Evolutionary conservation across 2,888 invertebrate species (phyloP).

Genomic region (Mesorhabditis spiculigera): DNA sequence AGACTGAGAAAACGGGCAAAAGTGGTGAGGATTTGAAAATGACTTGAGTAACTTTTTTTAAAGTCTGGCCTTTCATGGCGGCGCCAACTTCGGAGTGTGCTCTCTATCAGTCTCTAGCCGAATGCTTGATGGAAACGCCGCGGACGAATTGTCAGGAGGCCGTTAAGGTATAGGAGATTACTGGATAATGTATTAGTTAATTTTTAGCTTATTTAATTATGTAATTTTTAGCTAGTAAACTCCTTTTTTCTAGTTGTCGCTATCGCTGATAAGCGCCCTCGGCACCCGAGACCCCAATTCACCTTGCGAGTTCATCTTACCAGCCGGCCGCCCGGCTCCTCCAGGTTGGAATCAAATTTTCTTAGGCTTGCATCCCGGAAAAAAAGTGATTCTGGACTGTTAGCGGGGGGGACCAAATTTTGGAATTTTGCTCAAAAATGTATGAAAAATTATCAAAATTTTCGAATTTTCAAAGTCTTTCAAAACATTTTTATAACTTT

Average conservation of each 20-base stretch:
- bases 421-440: too few species aligned
- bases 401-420: too few species aligned
- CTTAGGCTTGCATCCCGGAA: too few species aligned
- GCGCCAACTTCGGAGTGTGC: conserved; percentile 26
- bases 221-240: neutral
- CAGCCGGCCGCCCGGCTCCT: neutral
- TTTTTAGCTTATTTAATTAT: too few species aligned
- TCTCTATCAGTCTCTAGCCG: conserved; percentile 33
- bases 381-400: too few species aligned
- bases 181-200: too few species aligned
- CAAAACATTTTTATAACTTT: too few species aligned
- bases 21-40: neutral
- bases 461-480: too few species aligned
- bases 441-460: too few species aligned
- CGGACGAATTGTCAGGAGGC: conserved; percentile 26
- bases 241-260: neutral
- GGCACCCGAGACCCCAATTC: neutral
- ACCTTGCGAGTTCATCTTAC: neutral
- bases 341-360: conserved; percentile 6
- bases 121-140: conserved; percentile 31
- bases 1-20: neutral
- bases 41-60: neutral
- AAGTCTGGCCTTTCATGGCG: neutral
- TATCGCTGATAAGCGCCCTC: neutral
- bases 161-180: conserved; percentile 17